Base-by-base conservation (phyloP, 1,140 invertebrate genomes). In the Bacillus rossius region DNA sequence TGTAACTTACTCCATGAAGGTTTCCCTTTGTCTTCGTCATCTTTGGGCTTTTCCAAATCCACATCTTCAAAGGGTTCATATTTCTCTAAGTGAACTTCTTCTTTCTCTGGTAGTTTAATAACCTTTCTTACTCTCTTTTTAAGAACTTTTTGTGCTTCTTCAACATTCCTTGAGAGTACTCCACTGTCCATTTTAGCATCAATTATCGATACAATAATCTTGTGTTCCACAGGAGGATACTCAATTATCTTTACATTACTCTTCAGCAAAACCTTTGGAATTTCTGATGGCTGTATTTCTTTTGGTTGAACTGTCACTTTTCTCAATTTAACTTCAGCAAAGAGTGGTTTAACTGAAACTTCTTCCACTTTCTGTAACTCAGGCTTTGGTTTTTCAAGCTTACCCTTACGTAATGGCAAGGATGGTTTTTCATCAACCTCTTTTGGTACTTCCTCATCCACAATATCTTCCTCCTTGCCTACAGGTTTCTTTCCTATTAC, bases 161-260 rank as follows among this genome's bases (percentile, higher is more conserved):
- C 64, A 55, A 68, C 65, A 62, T 71, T 72, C 57, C 71, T 62
- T 14, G 70, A 73, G 17, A 73, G 56, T 47, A 71, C 69, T 20
- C 71, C 70, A 45, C 64, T 64, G 53, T 72, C 67, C 20, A 61
- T 47, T n/a, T 55, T 58, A 65, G 81, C 60, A 53, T 65, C 57
- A 17, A 72, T 34, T 23, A 64, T 55, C 3, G 65, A 59, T 10
- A 72, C 63, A 13, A 53, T 59, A 23, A 64, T 54, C 57, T 64
- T 59, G n/a, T 66, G 42, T 16, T 66, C 55, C 34, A 25, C 25
- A 40, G 70, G 69, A 16, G 71, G 65, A 53, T 59, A 59, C 37
- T 59, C 29, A 17, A 59, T 23, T 14, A 52, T 14, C 25, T 51
- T 51, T 23, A 59, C 19, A 19, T 45, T 41, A 20, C 54, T 56